Evolutionary conservation across 2,797 vertebrate genomes (phyloP), one percentile per base, ranked within the genome.

Genomic region (Meriones psammophilus): DNA sequence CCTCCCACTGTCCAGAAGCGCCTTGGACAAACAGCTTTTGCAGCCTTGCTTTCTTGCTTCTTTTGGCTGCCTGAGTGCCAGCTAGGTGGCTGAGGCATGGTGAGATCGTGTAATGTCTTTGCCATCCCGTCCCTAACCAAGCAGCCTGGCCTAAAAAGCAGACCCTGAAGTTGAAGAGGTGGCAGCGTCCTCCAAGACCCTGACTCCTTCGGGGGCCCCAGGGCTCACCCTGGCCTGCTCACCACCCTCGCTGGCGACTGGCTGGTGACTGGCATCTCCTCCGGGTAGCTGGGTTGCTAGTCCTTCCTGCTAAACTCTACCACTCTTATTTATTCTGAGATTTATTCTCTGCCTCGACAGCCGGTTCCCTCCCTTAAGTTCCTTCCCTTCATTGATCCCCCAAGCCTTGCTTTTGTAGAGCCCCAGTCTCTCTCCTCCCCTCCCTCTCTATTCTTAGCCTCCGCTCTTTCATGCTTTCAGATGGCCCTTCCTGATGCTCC

Each of bases 381-480:
- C 56, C 14, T 58, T 58, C 56, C 56, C 56, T 58, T 4, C 56
- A 58, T 58, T 58, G 56, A 58, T 58, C 56, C 17, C 56, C 56
- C 56, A 58, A 58, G 56, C 46, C 94, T 89, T 28, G 93, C 85
- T 88, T 92, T 56, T 86, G 90, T 66, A 7, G 30, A 0, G 0
- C 73, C 80, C 79, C 88, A 42, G 64, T 68, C 83, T 69, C 42
- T 54, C 20, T 85, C 83, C 83, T 54, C 46, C 64, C 83, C 46
- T 46, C 88, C 89, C 54, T 95, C 97, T 97, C 97, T 97, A 79
- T 96, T 97, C 97, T 97, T 95, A 96, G 94, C 90, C 64, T 91
- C 68, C 39, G 76, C 94, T 96, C 90, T 97, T 97, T 94, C 88
- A 94, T 96, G 95, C 96, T 96, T 96, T 88, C 77, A 13, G 81